These are phyloP conservation scores for Erythrolamprus reginae DNA, from an alignment of 2,113 vertebrate species.

Conservation along the genomic window DNA sequence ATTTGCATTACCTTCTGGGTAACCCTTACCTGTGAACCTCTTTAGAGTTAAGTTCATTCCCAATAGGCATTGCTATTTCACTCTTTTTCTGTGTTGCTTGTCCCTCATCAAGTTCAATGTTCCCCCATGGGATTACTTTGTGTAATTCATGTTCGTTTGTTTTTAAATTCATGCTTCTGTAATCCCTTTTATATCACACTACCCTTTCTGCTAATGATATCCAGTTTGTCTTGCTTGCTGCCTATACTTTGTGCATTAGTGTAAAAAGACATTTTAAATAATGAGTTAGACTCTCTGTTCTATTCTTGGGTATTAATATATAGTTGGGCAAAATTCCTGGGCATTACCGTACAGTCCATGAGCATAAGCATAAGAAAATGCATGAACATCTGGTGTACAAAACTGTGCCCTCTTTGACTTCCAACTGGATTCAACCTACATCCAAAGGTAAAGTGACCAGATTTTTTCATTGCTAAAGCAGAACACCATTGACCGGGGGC, in stretches of 20 bases:
- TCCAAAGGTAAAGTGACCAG: too few species aligned
- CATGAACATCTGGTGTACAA: background rate
- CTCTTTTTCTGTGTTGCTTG: background rate
- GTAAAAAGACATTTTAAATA: background rate
- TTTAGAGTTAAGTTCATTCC: background rate
- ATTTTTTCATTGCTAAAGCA: too few species aligned
- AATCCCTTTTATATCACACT: background rate
- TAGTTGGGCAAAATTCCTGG: background rate
- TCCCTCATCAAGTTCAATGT: background rate
- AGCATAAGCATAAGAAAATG: background rate
- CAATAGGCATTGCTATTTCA: background rate
- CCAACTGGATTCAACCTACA: background rate
- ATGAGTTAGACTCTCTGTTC: background rate
- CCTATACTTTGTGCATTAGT: background rate
- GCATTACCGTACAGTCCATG: background rate
- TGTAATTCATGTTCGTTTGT: background rate
- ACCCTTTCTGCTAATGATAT: background rate
- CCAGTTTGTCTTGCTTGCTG: background rate
- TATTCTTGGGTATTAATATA: background rate
- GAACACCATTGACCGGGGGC: too few species aligned
- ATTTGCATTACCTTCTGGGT: background rate
- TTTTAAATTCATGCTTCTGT: background rate
- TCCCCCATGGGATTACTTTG: background rate
- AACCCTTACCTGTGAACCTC: background rate
- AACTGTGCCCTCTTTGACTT: background rate